Conservation (phyloP, 2,113 vertebrate genomes). For the Cathartes aura region DNA sequence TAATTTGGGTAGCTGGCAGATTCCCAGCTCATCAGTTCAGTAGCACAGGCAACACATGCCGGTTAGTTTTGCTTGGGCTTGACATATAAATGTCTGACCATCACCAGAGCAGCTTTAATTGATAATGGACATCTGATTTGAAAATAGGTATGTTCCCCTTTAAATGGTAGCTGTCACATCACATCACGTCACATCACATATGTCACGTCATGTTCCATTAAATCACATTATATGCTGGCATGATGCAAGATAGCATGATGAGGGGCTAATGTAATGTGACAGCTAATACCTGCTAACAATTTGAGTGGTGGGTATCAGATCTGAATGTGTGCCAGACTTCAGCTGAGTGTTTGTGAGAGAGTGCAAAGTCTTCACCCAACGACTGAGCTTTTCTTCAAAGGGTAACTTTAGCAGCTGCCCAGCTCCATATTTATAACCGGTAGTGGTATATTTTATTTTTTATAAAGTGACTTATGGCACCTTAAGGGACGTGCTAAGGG, state of each 20-base stretch:
- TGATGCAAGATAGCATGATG: conserved; percentile 39
- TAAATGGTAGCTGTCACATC: conserved; percentile 63
- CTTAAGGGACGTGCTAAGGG: background rate
- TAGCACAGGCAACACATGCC: background rate
- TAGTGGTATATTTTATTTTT: background rate
- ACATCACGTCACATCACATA: conserved; percentile 48
- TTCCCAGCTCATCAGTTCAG: conserved; percentile 55
- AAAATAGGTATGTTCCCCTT: conserved; percentile 68
- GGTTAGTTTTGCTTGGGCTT: conserved; percentile 23
- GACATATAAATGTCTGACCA: conserved; percentile 36
- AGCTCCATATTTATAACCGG: background rate
- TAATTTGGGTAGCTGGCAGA: conserved; percentile 34
- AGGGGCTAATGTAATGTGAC: conserved; percentile 52
- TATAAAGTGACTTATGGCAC: background rate
- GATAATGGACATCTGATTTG: conserved; percentile 46
- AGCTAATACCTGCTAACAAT: conserved; percentile 65
- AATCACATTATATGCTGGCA: conserved; percentile 61
- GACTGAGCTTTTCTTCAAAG: background rate
- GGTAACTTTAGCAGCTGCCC: background rate
- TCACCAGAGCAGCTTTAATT: conserved; percentile 57
- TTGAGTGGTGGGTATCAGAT: conserved; percentile 30
- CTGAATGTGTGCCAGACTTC: background rate
- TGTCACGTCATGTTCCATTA: conserved; percentile 66
- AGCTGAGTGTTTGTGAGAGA: background rate
- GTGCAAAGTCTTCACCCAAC: background rate